A percentile compares a stretch with the other conserved stretches of the same genome.
phyloP scores from a whole-genome alignment of 92 coral and sea anemone genomes.

The Zoanthus sansibaricus region DNA sequence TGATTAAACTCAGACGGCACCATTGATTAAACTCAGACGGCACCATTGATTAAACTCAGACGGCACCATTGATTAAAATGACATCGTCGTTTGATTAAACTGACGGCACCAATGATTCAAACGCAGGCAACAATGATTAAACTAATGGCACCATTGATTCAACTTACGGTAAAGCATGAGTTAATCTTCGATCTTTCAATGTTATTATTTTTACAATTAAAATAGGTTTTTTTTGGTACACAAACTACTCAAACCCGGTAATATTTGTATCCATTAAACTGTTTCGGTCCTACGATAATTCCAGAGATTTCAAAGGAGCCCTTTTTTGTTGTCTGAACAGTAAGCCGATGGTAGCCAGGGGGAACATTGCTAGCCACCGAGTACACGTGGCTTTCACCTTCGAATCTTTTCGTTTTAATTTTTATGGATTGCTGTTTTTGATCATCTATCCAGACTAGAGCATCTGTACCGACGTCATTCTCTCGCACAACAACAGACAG shows the following conservation, averaged over 20 bases:
- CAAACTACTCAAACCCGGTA: neutral
- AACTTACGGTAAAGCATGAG: too few species aligned
- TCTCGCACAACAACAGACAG: slow-evolving; percentile 19
- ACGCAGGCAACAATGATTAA: too few species aligned
- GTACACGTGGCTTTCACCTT: slow-evolving; percentile 43
- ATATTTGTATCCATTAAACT: slow-evolving; percentile 12
- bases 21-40: too few species aligned
- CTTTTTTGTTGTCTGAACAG: slow-evolving; percentile 3
- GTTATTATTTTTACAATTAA: too few species aligned
- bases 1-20: too few species aligned
- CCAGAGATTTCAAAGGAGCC: slow-evolving; percentile 29
- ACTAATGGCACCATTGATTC: too few species aligned
- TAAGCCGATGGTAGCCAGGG: slow-evolving; percentile 36
- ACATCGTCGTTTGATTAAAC: too few species aligned
- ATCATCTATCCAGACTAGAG: slow-evolving; percentile 22
- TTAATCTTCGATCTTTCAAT: too few species aligned
- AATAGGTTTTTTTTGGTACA: too few species aligned
- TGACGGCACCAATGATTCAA: too few species aligned
- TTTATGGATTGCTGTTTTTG: slow-evolving; percentile 11
- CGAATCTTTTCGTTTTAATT: slow-evolving; percentile 28
- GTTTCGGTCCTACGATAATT: slow-evolving; percentile 36
- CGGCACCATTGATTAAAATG: too few species aligned
- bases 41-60: too few species aligned
- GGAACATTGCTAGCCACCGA: slow-evolving; percentile 25
- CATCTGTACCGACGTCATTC: slow-evolving; percentile 28